phyloP scores from a whole-genome alignment of 2,113 vertebrate species.

The Telmatochromis bifrenatus region DNA sequence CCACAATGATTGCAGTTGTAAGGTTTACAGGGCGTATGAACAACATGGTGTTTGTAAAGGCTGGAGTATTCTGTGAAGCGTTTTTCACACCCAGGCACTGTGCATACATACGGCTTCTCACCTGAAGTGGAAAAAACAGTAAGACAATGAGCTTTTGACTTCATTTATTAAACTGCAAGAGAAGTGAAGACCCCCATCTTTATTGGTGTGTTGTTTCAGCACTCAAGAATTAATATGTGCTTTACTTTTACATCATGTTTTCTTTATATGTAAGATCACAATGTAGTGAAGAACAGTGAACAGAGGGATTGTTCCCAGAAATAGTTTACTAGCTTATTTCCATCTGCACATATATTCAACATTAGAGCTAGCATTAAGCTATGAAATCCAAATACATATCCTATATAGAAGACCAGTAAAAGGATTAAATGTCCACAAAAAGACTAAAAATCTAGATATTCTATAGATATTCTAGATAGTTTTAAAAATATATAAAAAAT shows the following conservation, averaged over 20 bases:
- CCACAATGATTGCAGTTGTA: conserved; percentile 99
- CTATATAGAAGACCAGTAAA: not conserved
- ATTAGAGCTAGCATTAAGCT: not conserved
- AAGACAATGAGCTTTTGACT: not conserved
- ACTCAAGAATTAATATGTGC: not conserved
- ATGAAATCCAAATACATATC: not conserved
- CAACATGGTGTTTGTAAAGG: conserved; percentile 97
- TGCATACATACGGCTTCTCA: conserved; percentile 98
- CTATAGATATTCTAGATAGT: not conserved
- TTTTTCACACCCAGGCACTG: conserved; percentile 96
- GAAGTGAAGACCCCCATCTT: not conserved
- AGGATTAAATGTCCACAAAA: not conserved
- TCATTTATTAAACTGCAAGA: not conserved
- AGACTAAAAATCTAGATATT: not conserved
- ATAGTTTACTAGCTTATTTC: not conserved
- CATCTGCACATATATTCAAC: not conserved
- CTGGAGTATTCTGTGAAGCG: conserved; percentile 99
- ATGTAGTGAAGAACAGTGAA: not conserved
- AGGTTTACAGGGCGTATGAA: conserved; percentile 97
- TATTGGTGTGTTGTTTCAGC: not conserved
- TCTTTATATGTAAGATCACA: not conserved
- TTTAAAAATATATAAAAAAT: not conserved
- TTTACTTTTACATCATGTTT: not conserved
- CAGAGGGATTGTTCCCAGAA: not conserved
- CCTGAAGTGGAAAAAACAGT: conserved; percentile 59